Evolutionary conservation across 1,140 invertebrate genomes (phyloP), one percentile per base, ranked within the genome.

Genomic region (Halictus rubicundus): DNA sequence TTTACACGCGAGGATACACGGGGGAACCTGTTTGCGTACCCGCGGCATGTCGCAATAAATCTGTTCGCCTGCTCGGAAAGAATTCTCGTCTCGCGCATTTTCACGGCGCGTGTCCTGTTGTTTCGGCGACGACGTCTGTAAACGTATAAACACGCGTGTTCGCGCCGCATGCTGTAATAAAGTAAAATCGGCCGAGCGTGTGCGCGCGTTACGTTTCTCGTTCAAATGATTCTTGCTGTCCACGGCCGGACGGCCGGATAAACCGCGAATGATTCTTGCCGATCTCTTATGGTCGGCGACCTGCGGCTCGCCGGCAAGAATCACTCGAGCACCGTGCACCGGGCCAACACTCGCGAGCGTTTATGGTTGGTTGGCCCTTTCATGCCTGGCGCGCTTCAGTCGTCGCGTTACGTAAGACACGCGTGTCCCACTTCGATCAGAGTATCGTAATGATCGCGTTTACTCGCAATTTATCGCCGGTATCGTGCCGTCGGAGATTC

Each of bases 371-470:
- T 19, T 27, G 37, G 21, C 39, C 52, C 37, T 76, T 76, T 25
- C 27, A 23, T 21, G 19, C 37, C 19, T 39, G 64, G 42, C 25
- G 19, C 46, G 49, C 64, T 74, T 65, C 32, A 63, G 23, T 19
- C 32, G 21, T 52, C 14, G 19, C 5, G 8, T 76, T 76, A 68
- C n/a, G 39, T 49, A 77, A 77, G 14, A 46, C 32, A 64, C 21
- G 2, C 21, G 27, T 37, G 14, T 54, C 23, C 27, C 19, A 54
- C 21, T 70, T 60, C 25, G n/a, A 59, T 25, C 39, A 21, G 7
- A 57, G 37, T 37, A 59, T 37, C 23, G 52, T 70, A 59, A 37
- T 7, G 37, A 71, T 71, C 69, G n/a, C 54, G 23, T 46, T 61
- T 71, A 60, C 42, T n/a, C 21, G 21, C 2, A 21, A 57, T 69